Evolutionary conservation across 2,113 vertebrate genomes (phyloP).

Genomic region (Ovibos moschatus): DNA sequence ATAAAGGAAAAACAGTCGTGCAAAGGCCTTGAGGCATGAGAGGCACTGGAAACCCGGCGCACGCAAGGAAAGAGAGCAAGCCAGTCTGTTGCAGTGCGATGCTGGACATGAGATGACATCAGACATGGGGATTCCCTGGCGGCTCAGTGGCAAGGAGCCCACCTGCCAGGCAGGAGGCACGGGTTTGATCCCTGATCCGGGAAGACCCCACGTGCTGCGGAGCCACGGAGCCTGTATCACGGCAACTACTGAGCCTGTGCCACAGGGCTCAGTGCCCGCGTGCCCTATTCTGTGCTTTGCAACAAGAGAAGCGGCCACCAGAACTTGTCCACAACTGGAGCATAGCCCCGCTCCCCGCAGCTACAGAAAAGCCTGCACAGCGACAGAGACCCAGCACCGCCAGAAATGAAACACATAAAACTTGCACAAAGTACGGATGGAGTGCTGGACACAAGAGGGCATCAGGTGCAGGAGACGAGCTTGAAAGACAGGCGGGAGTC

Average conservation of each 20-base stretch:
- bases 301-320: fast-evolving
- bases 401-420: neutral
- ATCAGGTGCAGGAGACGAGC: neutral
- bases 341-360: fast-evolving
- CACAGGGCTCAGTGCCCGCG: fast-evolving
- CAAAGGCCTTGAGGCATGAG: neutral
- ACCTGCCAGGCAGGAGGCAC: neutral
- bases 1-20: neutral
- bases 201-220: fast-evolving
- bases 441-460: fast-evolving
- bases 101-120: fast-evolving
- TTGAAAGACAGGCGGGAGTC: neutral
- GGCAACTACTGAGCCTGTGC: neutral
- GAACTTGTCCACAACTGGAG: fast-evolving
- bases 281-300: neutral
- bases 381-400: neutral
- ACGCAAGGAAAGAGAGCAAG: neutral
- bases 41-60: neutral
- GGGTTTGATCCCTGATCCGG: neutral
- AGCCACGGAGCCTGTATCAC: neutral
- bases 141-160: neutral
- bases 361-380: fast-evolving
- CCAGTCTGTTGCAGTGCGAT: fast-evolving
- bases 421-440: fast-evolving
- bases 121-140: neutral